Percentiles rank a stretch among this genome's conserved stretches.
phyloP scores from a whole-genome alignment of 1,140 invertebrate species.

The Diprion similis region DNA sequence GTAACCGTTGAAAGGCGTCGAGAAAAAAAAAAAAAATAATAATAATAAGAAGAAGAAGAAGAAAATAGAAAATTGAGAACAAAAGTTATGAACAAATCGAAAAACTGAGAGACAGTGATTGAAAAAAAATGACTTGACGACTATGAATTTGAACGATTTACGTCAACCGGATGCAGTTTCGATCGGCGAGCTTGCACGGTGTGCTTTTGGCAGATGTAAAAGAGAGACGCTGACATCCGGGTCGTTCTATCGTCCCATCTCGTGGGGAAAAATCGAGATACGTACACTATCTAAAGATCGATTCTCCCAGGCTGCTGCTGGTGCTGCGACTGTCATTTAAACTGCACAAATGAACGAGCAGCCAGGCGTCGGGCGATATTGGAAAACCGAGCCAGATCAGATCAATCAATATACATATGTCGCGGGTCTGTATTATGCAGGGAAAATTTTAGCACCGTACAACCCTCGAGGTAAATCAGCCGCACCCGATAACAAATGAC shows the following conservation, averaged over 20 bases:
- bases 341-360: neutral
- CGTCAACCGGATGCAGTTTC: too few species aligned
- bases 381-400: neutral
- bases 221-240: too few species aligned
- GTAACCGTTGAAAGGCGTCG: neutral
- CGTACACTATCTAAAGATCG: neutral
- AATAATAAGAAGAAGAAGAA: neutral
- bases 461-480: neutral
- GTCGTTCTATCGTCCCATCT: too few species aligned
- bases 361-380: neutral
- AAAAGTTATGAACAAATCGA: neutral
- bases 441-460: too few species aligned
- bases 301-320: neutral
- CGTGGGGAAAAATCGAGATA: neutral
- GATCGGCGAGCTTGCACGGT: too few species aligned
- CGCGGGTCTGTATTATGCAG: neutral
- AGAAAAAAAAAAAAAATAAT: neutral
- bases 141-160: too few species aligned
- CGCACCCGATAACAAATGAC: neutral
- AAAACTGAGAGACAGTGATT: too few species aligned
- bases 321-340: constrained; percentile 5
- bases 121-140: too few species aligned
- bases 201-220: too few species aligned
- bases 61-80: neutral
- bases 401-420: constrained; percentile 1